Percentiles rank a stretch among this genome's conserved stretches.
phyloP scores from a whole-genome alignment of 1,140 invertebrate species.

The Coboldia fuscipes region DNA sequence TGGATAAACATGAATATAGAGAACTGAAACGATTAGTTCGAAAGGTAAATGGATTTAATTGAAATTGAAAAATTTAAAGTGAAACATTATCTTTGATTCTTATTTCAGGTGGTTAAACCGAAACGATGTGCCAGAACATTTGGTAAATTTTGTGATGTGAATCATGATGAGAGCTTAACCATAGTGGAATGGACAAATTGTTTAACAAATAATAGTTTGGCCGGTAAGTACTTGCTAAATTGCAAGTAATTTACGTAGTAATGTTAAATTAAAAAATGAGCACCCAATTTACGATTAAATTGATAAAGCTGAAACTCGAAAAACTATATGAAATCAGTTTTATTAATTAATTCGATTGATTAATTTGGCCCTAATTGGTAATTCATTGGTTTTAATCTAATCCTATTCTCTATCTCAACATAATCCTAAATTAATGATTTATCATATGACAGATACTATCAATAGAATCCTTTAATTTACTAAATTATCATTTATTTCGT shows the following conservation, averaged over 20 bases:
- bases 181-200: conserved; percentile 66
- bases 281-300: too few species aligned
- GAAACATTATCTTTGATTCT: not conserved
- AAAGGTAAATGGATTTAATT: conserved; percentile 26
- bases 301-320: too few species aligned
- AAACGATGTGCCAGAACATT: conserved; percentile 76
- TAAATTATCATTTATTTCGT: too few species aligned
- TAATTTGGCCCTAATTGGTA: too few species aligned
- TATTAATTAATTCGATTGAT: too few species aligned
- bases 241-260: not conserved
- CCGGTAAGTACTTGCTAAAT: conserved; percentile 26
- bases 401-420: too few species aligned
- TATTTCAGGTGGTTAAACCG: conserved; percentile 50
- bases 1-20: conserved; percentile 61
- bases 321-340: too few species aligned
- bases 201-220: conserved; percentile 39
- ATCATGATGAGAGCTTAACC: conserved; percentile 52
- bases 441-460: too few species aligned
- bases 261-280: not conserved
- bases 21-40: conserved; percentile 58
- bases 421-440: too few species aligned
- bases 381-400: too few species aligned
- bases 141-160: conserved; percentile 61
- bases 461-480: too few species aligned
- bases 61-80: not conserved